Conservation (phyloP, 2,888 invertebrate genomes). For the Melanostoma mellinum region DNA sequence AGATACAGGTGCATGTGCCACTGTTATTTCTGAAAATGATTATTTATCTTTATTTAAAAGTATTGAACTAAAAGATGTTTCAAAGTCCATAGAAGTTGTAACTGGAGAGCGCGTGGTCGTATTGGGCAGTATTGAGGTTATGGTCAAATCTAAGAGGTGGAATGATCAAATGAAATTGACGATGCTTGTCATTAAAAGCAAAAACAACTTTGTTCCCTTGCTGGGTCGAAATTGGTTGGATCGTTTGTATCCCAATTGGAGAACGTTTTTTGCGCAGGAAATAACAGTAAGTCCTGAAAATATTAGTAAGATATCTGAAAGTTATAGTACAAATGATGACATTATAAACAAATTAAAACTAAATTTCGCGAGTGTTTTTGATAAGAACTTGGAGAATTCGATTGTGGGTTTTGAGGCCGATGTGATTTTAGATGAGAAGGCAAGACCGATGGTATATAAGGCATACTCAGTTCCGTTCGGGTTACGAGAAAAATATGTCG, state of each 20-base stretch:
- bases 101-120: constrained; percentile 26
- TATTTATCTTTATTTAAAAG: constrained; percentile 13
- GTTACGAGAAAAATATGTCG: no score
- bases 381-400: constrained; percentile 30
- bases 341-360: background rate
- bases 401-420: no score
- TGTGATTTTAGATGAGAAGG: no score
- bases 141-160: constrained; percentile 20
- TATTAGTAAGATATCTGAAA: background rate
- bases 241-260: no score
- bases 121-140: constrained; percentile 28
- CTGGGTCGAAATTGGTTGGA: constrained; percentile 1
- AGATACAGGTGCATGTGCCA: constrained; percentile 27
- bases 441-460: constrained; percentile 31
- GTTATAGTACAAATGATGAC: background rate
- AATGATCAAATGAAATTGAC: constrained; percentile 2
- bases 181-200: constrained; percentile 21
- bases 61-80: constrained; percentile 2
- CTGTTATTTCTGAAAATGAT: constrained; percentile 14
- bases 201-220: constrained; percentile 13
- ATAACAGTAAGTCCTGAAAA: constrained; percentile 12
- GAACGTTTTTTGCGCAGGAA: background rate
- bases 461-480: constrained; percentile 5
- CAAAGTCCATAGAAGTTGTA: background rate
- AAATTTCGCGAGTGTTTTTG: constrained; percentile 22